A percentile compares a stretch with the other conserved stretches of the same genome.
phyloP scores from a whole-genome alignment of 2,888 invertebrate genomes.

The Parnassius mnemosyne region DNA sequence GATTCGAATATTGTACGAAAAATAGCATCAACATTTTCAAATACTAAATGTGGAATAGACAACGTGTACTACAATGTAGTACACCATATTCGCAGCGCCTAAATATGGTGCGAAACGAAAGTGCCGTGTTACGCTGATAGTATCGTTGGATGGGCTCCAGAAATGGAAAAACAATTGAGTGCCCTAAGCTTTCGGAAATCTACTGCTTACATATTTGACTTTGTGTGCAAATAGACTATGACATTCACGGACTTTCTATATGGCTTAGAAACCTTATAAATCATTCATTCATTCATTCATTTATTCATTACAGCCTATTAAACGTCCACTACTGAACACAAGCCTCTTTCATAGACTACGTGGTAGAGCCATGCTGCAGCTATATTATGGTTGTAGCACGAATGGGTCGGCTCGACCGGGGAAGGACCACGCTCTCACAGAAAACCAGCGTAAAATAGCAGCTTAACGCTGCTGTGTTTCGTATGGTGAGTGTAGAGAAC shows the following conservation, averaged over 20 bases:
- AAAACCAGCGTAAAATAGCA: too few relatives aligned
- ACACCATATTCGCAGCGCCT: background rate
- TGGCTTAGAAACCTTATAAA: background rate
- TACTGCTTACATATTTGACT: background rate
- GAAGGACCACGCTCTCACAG: too few relatives aligned
- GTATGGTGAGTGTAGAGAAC: too few relatives aligned
- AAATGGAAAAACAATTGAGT: background rate
- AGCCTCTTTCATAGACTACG: too few relatives aligned
- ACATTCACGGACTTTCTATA: background rate
- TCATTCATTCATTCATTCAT: too few relatives aligned
- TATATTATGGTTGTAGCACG: too few relatives aligned
- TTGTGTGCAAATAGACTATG: background rate
- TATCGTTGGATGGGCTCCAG: background rate
- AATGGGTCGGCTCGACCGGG: too few relatives aligned
- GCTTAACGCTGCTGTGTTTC: too few relatives aligned
- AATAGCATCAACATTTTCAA: background rate
- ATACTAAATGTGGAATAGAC: background rate
- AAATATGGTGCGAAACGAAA: constrained; percentile 1
- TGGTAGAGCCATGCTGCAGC: too few relatives aligned
- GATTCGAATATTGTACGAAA: too few relatives aligned
- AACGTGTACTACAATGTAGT: background rate
- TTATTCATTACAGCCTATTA: too few relatives aligned
- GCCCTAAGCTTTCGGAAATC: background rate
- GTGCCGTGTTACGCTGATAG: background rate
- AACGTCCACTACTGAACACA: too few relatives aligned